Conservation (phyloP, 2,113 vertebrate genomes). For the Myotis brandtii region DNA sequence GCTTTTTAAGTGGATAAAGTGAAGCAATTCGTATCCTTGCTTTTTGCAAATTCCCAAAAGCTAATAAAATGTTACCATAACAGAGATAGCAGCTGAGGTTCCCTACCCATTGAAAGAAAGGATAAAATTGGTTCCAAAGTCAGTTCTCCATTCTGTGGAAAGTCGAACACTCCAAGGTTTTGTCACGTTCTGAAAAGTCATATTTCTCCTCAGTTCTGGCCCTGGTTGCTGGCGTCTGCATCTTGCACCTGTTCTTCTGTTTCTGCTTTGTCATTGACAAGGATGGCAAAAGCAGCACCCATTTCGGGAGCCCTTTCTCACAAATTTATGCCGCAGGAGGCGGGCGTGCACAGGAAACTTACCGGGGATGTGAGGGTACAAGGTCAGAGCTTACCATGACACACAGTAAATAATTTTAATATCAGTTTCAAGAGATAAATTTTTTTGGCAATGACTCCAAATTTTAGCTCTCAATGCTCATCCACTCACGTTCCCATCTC, state of each 20-base stretch:
- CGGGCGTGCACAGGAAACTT: no score
- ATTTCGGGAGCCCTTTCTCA: background rate
- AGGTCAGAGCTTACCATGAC: background rate
- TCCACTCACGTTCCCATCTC: rapidly evolving
- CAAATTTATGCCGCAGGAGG: background rate
- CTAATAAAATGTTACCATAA: background rate
- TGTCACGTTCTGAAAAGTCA: background rate
- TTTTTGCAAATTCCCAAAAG: background rate
- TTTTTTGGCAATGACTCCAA: background rate
- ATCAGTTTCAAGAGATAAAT: background rate
- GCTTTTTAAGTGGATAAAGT: background rate
- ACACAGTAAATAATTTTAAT: background rate
- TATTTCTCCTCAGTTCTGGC: background rate
- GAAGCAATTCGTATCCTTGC: background rate
- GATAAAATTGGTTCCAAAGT: background rate
- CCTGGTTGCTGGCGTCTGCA: conserved; percentile 30
- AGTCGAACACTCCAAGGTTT: background rate
- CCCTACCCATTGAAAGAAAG: background rate
- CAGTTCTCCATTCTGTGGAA: background rate
- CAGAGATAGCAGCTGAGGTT: background rate
- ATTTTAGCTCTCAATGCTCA: background rate
- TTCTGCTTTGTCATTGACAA: conserved; percentile 40
- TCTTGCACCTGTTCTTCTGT: conserved; percentile 42
- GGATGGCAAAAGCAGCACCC: background rate
- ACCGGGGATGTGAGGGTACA: background rate